Percentiles rank a stretch among this genome's conserved stretches.
Evolutionary conservation across 92 coral and sea anemone species (phyloP).

Genomic region (Galaxea fascicularis): DNA sequence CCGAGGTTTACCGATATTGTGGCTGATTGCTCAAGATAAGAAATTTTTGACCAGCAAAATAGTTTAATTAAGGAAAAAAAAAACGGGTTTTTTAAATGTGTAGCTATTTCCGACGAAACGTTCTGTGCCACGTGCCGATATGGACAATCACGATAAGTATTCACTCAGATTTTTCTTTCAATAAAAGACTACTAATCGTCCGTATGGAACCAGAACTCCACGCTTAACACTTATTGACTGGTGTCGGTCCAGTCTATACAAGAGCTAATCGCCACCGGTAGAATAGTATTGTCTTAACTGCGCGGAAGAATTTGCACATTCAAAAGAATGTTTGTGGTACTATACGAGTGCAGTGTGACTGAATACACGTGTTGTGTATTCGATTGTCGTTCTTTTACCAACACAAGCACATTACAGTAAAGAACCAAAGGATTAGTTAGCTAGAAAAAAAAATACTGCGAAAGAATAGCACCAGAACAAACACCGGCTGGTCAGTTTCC

Average conservation of each 20-base stretch:
- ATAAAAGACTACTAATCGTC: not conserved
- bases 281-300: slow-evolving; percentile 1
- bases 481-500: no score
- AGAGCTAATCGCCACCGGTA: slow-evolving; percentile 14
- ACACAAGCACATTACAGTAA: not conserved
- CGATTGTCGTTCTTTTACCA: not conserved
- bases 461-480: no score
- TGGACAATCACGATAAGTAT: not conserved
- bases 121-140: not conserved
- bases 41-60: not conserved
- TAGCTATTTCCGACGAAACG: not conserved
- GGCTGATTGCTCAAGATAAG: not conserved
- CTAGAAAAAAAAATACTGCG: no score
- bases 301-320: not conserved
- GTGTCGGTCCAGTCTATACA: not conserved
- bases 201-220: not conserved
- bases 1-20: not conserved
- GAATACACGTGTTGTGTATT: not conserved
- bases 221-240: slow-evolving; percentile 15
- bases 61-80: not conserved
- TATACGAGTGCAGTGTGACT: not conserved
- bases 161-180: not conserved
- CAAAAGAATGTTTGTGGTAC: not conserved
- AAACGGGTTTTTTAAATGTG: not conserved
- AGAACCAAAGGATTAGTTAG: no score